Evolutionary conservation across 2,888 invertebrate species (phyloP).

Genomic region (Pollenia griseotomentosa): DNA sequence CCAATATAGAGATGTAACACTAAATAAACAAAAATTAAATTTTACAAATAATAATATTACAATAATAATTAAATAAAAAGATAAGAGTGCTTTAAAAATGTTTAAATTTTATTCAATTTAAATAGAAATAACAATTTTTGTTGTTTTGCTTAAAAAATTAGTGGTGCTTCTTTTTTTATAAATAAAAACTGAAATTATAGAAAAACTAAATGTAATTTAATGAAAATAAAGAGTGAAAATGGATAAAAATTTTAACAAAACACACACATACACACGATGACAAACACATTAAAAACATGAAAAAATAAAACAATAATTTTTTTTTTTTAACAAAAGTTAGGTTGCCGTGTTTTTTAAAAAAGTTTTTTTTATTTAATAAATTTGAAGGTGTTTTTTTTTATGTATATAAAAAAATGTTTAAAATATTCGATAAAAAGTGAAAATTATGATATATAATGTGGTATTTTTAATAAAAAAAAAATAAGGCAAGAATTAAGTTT

Average conservation of each 20-base stretch:
- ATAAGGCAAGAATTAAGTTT: not conserved
- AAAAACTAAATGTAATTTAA: conserved; percentile 34
- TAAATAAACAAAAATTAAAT: conserved; percentile 30
- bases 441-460: not conserved
- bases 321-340: not conserved
- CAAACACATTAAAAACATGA: conserved; percentile 11
- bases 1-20: conserved; percentile 63
- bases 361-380: conserved; percentile 38
- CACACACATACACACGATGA: conserved; percentile 57
- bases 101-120: conserved; percentile 61
- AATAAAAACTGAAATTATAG: conserved; percentile 60
- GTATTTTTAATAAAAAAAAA: conserved; percentile 3
- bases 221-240: conserved; percentile 21
- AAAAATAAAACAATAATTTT: conserved; percentile 31
- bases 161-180: conserved; percentile 22
- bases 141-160: conserved; percentile 32
- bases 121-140: conserved; percentile 43
- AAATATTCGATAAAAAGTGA: conserved; percentile 4
- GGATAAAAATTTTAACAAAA: conserved; percentile 39
- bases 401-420: not conserved
- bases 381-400: not conserved
- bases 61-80: conserved; percentile 19
- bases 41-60: conserved; percentile 15
- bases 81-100: conserved; percentile 47
- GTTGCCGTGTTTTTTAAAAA: not conserved